Base-by-base conservation (phyloP, 1,140 invertebrate genomes). In the Hermatobates lingyangjiaoensis region DNA sequence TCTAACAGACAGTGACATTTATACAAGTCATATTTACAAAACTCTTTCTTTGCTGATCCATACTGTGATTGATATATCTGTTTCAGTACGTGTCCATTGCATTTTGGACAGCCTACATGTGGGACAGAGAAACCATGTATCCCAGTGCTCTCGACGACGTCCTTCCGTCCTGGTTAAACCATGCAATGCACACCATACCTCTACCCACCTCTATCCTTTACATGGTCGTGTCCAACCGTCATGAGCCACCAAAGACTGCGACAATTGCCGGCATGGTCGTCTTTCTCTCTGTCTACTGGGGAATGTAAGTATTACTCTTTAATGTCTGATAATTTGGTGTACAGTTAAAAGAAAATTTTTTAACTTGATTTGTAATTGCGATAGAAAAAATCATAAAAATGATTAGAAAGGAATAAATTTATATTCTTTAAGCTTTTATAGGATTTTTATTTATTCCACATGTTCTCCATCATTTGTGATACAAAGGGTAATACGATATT, bases 91-190 rank as follows among this genome's bases (percentile, higher is more conserved):
- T 52, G 20, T 34, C 27, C 5, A 39, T 46, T 15, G 21, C 42
- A 25, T 52, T 52, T 44, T 52, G 51, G 51, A 34, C 44, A 5
- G 27, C 42, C 21, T 52, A 52, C 25, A 45, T 20, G 15, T 38
- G 2, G 1, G 21, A 52, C 20, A 10, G 45, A 26, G 51, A 52
- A 38, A n/a, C 21, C 7, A 52, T 52, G 27, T 52, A 52, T 38
- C 51, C 51, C 12, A 3, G 1, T 15, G 21, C 47, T 14, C 25
- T 52, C 27, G 44, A 52, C 27, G 51, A 52, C 1, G 25, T 52
- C 2, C 26, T 47, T 15, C 51, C 51, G 5, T 23, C 45, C 25
- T 39, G 27, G 26, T n/a, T 52, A 20, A 45, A 52, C 28, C 51
- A 52, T 20, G n/a, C 28, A 14, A 27, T 45, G 21, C 51, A 52